Evolutionary conservation across 2,888 invertebrate genomes (phyloP).

Genomic region (Heterodera filipjevi): DNA sequence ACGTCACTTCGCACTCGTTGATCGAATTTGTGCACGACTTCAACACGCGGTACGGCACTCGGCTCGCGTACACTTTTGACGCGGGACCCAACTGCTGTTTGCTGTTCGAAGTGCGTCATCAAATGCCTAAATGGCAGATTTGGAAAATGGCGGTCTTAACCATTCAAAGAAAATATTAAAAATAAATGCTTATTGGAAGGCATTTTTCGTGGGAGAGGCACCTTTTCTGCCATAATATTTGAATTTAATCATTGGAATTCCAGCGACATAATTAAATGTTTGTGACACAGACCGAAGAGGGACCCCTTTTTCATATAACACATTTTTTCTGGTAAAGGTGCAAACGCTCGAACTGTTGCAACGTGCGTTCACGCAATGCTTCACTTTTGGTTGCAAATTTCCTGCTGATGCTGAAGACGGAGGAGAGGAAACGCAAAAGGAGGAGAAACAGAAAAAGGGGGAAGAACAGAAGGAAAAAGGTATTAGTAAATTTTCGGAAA

Average conservation of each 20-base stretch:
- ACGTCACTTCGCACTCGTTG: conserved; percentile 81
- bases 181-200: no score
- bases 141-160: background rate
- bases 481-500: background rate
- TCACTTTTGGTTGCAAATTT: conserved; percentile 22
- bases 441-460: background rate
- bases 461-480: background rate
- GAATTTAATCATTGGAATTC: no score
- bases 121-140: background rate
- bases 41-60: conserved; percentile 70
- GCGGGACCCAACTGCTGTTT: conserved; percentile 82
- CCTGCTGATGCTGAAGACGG: background rate
- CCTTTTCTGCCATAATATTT: no score
- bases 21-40: conserved; percentile 81
- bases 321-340: background rate
- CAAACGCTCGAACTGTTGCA: conserved; percentile 27
- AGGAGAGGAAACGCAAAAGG: background rate
- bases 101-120: conserved; percentile 33
- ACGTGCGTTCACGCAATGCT: conserved; percentile 23
- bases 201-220: no score
- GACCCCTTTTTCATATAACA: background rate
- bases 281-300: no score
- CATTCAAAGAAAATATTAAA: no score
- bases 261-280: no score
- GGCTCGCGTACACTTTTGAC: conserved; percentile 95